Conservation (phyloP, 35 echinoderm and acorn worm genomes). For the Eucidaris tribuloides region DNA sequence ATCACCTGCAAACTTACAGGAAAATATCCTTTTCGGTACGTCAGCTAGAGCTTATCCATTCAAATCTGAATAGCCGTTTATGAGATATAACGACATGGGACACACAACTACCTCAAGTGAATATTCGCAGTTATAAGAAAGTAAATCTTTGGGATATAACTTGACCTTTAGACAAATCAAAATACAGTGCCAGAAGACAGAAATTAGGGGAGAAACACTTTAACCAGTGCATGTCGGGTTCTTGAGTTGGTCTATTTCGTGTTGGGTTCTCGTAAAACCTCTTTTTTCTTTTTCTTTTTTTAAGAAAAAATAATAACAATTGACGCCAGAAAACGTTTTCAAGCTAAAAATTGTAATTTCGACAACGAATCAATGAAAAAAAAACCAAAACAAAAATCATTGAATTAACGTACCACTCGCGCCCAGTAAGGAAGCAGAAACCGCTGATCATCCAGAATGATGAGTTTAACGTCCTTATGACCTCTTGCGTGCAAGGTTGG, state of each 20-base stretch:
- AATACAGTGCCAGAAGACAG: too few relatives aligned
- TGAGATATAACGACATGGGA: too few relatives aligned
- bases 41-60: too few relatives aligned
- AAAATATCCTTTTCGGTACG: too few relatives aligned
- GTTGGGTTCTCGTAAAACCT: not conserved
- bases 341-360: not conserved
- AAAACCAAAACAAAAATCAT: not conserved
- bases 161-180: too few relatives aligned
- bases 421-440: constrained; percentile 64
- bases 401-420: constrained; percentile 39
- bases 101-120: too few relatives aligned
- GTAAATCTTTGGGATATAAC: too few relatives aligned
- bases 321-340: not conserved
- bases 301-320: not conserved
- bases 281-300: not conserved
- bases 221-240: too few relatives aligned
- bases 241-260: not conserved
- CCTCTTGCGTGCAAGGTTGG: constrained; percentile 53
- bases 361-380: not conserved
- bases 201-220: too few relatives aligned
- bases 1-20: not conserved
- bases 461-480: constrained; percentile 67
- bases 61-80: too few relatives aligned
- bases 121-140: too few relatives aligned
- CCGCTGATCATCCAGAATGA: constrained; percentile 86